Percentiles rank a stretch among this genome's conserved stretches.
phyloP scores from a whole-genome alignment of 2,113 vertebrate species.

The Ptilorrhoa leucosticta region DNA sequence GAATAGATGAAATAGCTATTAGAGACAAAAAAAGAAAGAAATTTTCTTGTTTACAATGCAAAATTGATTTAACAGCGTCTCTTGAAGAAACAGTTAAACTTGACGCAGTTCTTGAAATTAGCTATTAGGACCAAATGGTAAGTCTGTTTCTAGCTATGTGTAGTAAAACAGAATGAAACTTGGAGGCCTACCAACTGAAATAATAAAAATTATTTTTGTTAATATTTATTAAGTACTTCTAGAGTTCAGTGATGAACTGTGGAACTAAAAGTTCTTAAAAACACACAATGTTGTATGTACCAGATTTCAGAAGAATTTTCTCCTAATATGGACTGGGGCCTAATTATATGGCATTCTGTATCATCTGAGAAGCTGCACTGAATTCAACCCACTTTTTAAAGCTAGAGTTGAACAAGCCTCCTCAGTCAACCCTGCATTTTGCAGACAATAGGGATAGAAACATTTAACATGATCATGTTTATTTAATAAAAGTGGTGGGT shows the following conservation, averaged over 20 bases:
- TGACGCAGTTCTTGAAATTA: background rate
- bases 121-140: background rate
- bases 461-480: background rate
- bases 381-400: background rate
- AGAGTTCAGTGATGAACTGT: background rate
- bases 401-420: background rate
- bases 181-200: accelerated
- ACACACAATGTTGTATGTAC: no score
- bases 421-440: background rate
- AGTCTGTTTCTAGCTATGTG: background rate
- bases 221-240: background rate
- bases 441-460: background rate
- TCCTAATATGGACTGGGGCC: background rate
- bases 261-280: background rate
- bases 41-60: background rate
- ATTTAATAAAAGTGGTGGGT: background rate
- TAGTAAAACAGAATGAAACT: background rate
- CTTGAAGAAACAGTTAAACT: background rate
- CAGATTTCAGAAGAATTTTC: background rate
- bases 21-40: background rate
- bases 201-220: background rate
- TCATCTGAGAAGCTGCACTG: background rate
- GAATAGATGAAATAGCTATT: background rate
- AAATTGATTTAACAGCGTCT: background rate
- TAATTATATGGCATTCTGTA: background rate